phyloP scores from a whole-genome alignment of 2,797 vertebrate species.

The Manis crassicaudata region DNA sequence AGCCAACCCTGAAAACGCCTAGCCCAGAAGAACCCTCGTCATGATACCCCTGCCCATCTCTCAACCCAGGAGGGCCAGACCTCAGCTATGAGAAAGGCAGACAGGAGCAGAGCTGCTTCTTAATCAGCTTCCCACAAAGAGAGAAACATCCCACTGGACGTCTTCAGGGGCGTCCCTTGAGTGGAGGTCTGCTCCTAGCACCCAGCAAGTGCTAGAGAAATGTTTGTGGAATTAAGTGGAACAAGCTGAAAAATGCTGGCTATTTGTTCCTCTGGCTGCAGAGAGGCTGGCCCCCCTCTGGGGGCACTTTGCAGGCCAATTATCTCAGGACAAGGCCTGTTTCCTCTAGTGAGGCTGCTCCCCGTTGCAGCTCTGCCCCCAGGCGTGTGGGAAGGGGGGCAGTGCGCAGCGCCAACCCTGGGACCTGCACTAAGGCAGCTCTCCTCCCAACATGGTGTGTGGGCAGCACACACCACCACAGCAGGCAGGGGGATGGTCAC shows the following conservation, averaged over 20 bases:
- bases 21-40: not conserved
- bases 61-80: not conserved
- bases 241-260: constrained; percentile 53
- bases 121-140: not conserved
- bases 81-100: not conserved
- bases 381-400: not conserved
- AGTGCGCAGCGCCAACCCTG: not conserved
- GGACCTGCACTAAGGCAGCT: not conserved
- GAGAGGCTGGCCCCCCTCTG: constrained; percentile 51
- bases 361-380: constrained; percentile 38
- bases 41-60: not conserved
- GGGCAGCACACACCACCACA: not conserved
- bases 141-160: not conserved
- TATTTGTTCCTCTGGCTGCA: constrained; percentile 43
- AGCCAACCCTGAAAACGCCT: not conserved
- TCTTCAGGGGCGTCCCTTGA: not conserved
- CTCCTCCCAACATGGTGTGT: not conserved
- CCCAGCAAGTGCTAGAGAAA: not conserved
- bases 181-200: not conserved
- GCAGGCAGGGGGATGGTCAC: not conserved
- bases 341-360: constrained; percentile 71
- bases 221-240: constrained; percentile 47
- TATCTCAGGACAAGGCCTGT: constrained; percentile 54
- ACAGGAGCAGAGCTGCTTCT: not conserved
- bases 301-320: constrained; percentile 67